Conservation (phyloP, 2,113 vertebrate species). For the Sakesphorus luctuosus region DNA sequence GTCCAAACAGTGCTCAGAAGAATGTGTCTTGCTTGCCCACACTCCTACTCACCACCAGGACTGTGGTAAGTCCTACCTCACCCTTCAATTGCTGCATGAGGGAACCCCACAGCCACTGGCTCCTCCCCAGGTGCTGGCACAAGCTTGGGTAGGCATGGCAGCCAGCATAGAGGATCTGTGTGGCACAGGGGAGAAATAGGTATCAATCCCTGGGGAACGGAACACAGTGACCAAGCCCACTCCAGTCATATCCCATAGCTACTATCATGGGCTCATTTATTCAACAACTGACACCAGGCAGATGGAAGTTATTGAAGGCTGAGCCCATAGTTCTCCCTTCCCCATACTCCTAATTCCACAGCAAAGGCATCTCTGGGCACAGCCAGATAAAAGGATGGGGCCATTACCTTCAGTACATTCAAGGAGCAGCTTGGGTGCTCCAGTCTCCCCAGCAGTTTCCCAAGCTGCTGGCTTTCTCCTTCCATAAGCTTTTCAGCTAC, state of each 20-base stretch:
- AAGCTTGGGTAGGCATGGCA: constrained; percentile 65
- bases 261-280: neutral
- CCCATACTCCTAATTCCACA: neutral
- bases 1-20: neutral
- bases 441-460: constrained; percentile 59
- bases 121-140: constrained; percentile 64
- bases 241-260: neutral
- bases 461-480: constrained; percentile 40
- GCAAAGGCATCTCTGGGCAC: neutral
- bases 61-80: constrained; percentile 66
- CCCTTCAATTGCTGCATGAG: constrained; percentile 53
- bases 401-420: constrained; percentile 75
- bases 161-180: constrained; percentile 76
- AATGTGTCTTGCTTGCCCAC: neutral
- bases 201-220: neutral
- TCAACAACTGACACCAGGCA: neutral
- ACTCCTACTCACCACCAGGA: neutral
- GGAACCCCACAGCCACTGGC: constrained; percentile 34
- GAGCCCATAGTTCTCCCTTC: neutral
- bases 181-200: neutral
- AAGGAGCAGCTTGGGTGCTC: constrained; percentile 59
- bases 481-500: constrained; percentile 68
- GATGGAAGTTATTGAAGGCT: neutral
- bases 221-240: neutral
- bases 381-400: neutral